Conservation (phyloP, 2,113 vertebrate species). For the Morone chrysops region DNA sequence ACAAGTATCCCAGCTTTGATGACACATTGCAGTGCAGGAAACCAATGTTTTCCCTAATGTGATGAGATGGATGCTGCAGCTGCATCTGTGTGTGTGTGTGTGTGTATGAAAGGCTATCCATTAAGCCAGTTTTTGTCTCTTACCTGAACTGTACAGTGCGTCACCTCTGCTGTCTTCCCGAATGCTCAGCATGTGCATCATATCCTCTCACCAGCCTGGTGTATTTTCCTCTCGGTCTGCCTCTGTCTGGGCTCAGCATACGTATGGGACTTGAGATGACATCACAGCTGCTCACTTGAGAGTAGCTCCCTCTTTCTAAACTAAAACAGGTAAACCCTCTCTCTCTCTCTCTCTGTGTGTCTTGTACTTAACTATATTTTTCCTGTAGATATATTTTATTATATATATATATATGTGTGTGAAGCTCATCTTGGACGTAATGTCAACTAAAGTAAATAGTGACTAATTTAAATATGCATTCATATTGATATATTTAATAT, state of each 20-base stretch:
- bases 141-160: conserved; percentile 46
- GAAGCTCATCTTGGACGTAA: too few relatives aligned
- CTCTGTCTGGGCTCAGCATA: conserved; percentile 66
- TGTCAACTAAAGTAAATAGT: too few relatives aligned
- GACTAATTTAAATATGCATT: too few relatives aligned
- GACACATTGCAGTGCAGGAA: conserved; percentile 41
- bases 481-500: too few relatives aligned
- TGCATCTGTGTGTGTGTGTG: conserved; percentile 26
- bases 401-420: too few relatives aligned
- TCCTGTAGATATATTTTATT: not conserved
- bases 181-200: conserved; percentile 16
- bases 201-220: conserved; percentile 35
- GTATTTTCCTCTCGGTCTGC: conserved; percentile 51
- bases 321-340: conserved; percentile 5
- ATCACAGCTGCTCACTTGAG: conserved; percentile 69
- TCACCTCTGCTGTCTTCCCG: conserved; percentile 18
- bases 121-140: conserved; percentile 21
- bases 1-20: not conserved
- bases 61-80: conserved; percentile 42
- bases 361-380: not conserved
- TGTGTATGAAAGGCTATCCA: not conserved
- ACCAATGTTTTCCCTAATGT: conserved; percentile 44
- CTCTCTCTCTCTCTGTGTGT: not conserved
- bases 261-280: conserved; percentile 72
- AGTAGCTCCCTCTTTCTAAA: conserved; percentile 40